A percentile compares a stretch with the other conserved stretches of the same genome.
These are phyloP conservation scores for Scleropages formosus DNA, from an alignment of 2,797 vertebrate species.

Conservation along the genomic window DNA sequence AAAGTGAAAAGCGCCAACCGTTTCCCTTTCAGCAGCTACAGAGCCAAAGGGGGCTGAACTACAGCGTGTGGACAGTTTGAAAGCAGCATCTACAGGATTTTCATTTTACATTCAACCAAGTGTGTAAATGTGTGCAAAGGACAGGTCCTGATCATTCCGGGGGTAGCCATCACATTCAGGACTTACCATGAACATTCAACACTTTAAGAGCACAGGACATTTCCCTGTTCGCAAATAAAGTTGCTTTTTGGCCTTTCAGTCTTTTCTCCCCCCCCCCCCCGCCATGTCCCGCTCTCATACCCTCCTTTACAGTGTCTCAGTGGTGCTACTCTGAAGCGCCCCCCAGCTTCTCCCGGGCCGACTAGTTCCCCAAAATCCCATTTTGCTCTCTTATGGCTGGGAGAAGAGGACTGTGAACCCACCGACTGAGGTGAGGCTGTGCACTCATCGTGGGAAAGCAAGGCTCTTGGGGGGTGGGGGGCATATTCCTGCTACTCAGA, in stretches of 20 bases:
- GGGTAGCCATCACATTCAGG: slow-evolving; percentile 63
- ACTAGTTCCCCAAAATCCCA: slow-evolving; percentile 25
- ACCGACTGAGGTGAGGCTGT: slow-evolving; percentile 26
- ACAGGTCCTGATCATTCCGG: slow-evolving; percentile 50
- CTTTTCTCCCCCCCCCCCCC: too few species aligned
- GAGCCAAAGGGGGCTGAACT: slow-evolving; percentile 56
- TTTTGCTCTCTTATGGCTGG: slow-evolving; percentile 18
- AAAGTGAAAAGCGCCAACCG: slow-evolving; percentile 51
- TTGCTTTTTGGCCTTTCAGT: slow-evolving; percentile 28
- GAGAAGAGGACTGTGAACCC: slow-evolving; percentile 29
- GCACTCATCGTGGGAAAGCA: slow-evolving; percentile 5
- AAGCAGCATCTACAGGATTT: slow-evolving; percentile 74
- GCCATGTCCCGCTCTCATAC: slow-evolving; percentile 42
- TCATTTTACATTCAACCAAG: slow-evolving; percentile 69
- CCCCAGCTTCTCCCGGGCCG: slow-evolving; percentile 23
- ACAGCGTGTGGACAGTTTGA: slow-evolving; percentile 61
- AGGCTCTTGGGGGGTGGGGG: not conserved
- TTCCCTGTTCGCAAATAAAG: slow-evolving; percentile 31
- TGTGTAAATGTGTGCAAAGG: slow-evolving; percentile 45
- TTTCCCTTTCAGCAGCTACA: slow-evolving; percentile 60
- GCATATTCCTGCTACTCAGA: not conserved
- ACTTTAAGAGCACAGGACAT: slow-evolving; percentile 41
- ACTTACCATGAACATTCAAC: slow-evolving; percentile 61
- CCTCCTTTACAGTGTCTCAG: slow-evolving; percentile 65
- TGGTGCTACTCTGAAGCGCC: slow-evolving; percentile 34